Conservation (phyloP, 1,140 invertebrate species). For the Caenorhabditis brenneri region DNA sequence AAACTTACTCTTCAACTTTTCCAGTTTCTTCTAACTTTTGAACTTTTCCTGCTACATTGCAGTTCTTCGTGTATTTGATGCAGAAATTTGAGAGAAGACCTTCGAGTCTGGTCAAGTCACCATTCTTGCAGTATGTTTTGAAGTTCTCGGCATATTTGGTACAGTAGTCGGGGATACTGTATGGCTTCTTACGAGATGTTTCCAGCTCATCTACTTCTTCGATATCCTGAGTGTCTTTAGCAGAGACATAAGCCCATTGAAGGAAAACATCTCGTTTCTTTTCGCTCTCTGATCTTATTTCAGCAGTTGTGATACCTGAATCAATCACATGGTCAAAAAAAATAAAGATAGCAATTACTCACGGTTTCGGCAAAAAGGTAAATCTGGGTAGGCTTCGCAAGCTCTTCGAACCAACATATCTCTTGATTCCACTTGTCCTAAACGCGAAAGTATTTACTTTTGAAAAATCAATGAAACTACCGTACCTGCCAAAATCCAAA, state of each 20-base stretch:
- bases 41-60: neutral
- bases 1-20: neutral
- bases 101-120: neutral
- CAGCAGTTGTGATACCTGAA: neutral
- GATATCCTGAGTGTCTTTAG: conserved; percentile 1
- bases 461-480: neutral
- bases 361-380: conserved; percentile 1
- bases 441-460: neutral
- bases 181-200: neutral
- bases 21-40: neutral
- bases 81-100: neutral
- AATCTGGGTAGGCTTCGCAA: neutral
- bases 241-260: neutral
- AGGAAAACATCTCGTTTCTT: conserved; percentile 12
- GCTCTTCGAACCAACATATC: neutral
- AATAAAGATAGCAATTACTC: no score
- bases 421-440: neutral
- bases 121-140: neutral
- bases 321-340: no score
- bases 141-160: neutral
- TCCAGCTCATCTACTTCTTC: conserved; percentile 27
- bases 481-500: neutral
- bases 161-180: conserved; percentile 8
- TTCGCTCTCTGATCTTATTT: neutral
- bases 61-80: neutral